phyloP scores from a whole-genome alignment of 35 echinoderm and acorn worm genomes.

The Acanthaster planci region DNA sequence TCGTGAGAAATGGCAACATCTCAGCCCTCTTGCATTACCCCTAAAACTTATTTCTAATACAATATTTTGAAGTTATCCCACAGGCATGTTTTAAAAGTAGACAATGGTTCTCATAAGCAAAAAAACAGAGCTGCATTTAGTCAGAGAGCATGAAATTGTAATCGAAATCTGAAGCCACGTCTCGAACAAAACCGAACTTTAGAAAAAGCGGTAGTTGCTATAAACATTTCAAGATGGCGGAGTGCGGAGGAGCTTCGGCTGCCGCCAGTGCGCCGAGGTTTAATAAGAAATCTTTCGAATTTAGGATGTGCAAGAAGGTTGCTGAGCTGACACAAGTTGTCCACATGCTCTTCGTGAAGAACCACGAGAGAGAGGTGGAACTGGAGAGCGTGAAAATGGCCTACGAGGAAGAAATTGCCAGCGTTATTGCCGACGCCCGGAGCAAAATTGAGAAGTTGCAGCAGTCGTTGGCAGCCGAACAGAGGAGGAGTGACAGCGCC shows the following conservation, averaged over 20 bases:
- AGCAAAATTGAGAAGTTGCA: slow-evolving; percentile 50
- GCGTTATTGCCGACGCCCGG: slow-evolving; percentile 61
- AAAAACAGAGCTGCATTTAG: too few species aligned
- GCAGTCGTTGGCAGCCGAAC: slow-evolving; percentile 36
- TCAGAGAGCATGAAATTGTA: too few species aligned
- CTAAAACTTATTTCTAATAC: too few species aligned
- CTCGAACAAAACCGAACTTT: too few species aligned
- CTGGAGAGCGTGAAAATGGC: slow-evolving; percentile 62
- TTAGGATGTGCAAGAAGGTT: slow-evolving; percentile 95
- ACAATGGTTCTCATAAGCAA: too few species aligned
- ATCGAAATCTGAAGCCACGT: too few species aligned
- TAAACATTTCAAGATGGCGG: not conserved
- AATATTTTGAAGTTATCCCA: too few species aligned
- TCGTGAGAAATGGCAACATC: too few species aligned
- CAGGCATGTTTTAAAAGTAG: too few species aligned
- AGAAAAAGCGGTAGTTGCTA: too few species aligned
- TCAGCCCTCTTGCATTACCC: too few species aligned
- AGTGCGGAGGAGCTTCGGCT: not conserved
- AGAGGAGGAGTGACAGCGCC: slow-evolving; percentile 33
- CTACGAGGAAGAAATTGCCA: slow-evolving; percentile 81
- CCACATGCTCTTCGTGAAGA: slow-evolving; percentile 93
- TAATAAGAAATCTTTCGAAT: slow-evolving; percentile 74
- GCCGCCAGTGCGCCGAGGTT: not conserved
- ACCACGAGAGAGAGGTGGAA: slow-evolving; percentile 90
- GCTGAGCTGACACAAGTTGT: slow-evolving; percentile 95